Evolutionary conservation across 2,113 vertebrate species (phyloP).

Genomic region (Callospermophilus lateralis): DNA sequence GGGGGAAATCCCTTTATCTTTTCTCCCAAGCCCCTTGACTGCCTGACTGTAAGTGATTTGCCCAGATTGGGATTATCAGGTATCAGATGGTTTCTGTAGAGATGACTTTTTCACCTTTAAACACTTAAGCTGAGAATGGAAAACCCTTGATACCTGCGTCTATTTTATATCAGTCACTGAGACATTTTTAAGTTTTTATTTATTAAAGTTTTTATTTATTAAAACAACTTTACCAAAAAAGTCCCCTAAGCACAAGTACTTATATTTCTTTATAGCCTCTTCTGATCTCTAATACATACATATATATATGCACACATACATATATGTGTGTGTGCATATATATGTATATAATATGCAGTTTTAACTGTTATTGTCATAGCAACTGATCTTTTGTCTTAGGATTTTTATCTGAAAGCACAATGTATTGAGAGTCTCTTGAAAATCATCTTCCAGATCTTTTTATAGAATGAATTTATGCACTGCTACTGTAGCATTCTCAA

Average conservation of each 20-base stretch:
- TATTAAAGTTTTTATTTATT: conserved; percentile 81
- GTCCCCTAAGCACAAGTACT: conserved; percentile 77
- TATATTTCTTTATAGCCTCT: conserved; percentile 73
- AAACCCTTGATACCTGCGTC: conserved; percentile 63
- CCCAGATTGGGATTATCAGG: not conserved
- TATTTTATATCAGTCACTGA: conserved; percentile 74
- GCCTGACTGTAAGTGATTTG: conserved; percentile 19
- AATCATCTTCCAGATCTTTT: conserved; percentile 76
- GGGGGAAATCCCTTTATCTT: not conserved
- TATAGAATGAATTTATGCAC: conserved; percentile 72
- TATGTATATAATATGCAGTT: conserved; percentile 7
- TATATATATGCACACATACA: not conserved
- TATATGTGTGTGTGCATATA: not conserved
- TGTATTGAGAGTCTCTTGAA: conserved; percentile 76
- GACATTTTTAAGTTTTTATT: conserved; percentile 80
- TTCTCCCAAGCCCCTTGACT: conserved; percentile 42
- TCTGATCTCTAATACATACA: conserved; percentile 68
- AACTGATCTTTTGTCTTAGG: conserved; percentile 69
- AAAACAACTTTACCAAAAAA: conserved; percentile 77
- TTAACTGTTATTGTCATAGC: conserved; percentile 67
- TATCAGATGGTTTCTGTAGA: not conserved
- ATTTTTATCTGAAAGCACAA: conserved; percentile 81
- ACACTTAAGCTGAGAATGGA: conserved; percentile 61
- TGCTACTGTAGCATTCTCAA: conserved; percentile 73
- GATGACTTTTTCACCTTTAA: conserved; percentile 57